phyloP scores from a whole-genome alignment of 2,113 vertebrate species.

The Scophthalmus maximus region DNA sequence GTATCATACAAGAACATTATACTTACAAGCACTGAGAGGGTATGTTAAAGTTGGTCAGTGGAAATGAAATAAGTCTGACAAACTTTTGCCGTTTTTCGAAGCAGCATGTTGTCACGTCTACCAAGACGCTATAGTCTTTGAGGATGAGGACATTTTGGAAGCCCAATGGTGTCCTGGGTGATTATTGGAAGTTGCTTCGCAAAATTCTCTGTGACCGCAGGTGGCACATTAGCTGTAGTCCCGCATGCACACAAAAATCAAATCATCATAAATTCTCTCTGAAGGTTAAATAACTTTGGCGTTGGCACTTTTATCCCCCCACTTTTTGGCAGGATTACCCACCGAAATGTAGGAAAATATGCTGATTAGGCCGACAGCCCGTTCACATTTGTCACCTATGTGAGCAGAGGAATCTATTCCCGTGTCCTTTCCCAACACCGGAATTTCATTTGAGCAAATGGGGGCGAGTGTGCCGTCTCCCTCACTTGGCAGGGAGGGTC shows the following conservation, averaged over 20 bases:
- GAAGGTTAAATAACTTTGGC: too few relatives aligned
- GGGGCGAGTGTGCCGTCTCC: conserved; percentile 10
- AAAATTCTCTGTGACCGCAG: too few relatives aligned
- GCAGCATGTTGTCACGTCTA: too few relatives aligned
- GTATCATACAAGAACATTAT: too few relatives aligned
- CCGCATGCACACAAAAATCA: too few relatives aligned
- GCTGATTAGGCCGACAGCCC: not conserved
- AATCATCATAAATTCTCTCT: too few relatives aligned
- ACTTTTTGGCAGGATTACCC: not conserved
- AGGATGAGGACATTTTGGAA: too few relatives aligned
- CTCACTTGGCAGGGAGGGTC: conserved; percentile 24
- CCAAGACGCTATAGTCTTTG: too few relatives aligned
- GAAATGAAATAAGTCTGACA: not conserved
- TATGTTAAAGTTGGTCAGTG: not conserved
- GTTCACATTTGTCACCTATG: conserved; percentile 3
- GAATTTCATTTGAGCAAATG: conserved; percentile 28
- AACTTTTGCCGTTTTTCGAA: not conserved
- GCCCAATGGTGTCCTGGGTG: too few relatives aligned
- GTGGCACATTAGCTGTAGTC: too few relatives aligned
- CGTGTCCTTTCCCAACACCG: conserved; percentile 13
- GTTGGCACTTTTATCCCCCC: not conserved
- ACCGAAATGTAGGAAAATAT: not conserved
- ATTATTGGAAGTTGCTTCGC: too few relatives aligned
- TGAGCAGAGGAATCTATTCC: conserved; percentile 6
- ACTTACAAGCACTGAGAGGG: too few relatives aligned